Percentiles rank a stretch among this genome's conserved stretches.
Evolutionary conservation across 2,888 invertebrate genomes (phyloP).

Genomic region (Drosophila merina): DNA sequence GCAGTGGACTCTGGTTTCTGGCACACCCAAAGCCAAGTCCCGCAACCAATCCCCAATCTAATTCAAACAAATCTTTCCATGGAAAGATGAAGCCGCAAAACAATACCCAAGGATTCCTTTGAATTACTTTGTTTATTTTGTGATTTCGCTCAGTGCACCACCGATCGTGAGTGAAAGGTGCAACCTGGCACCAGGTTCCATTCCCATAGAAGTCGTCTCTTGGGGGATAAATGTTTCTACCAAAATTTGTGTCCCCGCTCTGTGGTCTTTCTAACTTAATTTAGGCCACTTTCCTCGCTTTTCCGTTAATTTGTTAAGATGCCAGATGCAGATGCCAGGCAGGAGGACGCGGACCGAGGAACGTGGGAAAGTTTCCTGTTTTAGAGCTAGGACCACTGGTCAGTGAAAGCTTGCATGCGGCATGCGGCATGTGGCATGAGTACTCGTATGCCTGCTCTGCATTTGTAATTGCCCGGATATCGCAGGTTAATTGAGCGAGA

Average conservation of each 20-base stretch:
- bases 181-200: constrained; percentile 17
- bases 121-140: not conserved
- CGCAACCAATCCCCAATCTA: constrained; percentile 10
- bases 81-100: not conserved
- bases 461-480: constrained; percentile 77
- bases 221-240: too few species aligned
- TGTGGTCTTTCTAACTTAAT: too few species aligned
- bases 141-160: constrained; percentile 12
- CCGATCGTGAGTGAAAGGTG: constrained; percentile 36
- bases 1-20: too few species aligned
- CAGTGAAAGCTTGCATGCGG: constrained; percentile 45
- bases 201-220: constrained; percentile 10
- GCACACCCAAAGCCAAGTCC: not conserved
- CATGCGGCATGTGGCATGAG: constrained; percentile 38
- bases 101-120: not conserved
- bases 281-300: too few species aligned
- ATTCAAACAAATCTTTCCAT: not conserved
- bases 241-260: too few species aligned
- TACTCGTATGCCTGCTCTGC: constrained; percentile 66
- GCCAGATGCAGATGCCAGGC: not conserved
- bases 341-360: not conserved
- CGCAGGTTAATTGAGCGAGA: constrained; percentile 65
- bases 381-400: constrained; percentile 21
- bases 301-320: too few species aligned
- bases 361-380: constrained; percentile 4